Base-by-base conservation (phyloP, 2,888 invertebrate species). In the Epirrhoe tristata region DNA sequence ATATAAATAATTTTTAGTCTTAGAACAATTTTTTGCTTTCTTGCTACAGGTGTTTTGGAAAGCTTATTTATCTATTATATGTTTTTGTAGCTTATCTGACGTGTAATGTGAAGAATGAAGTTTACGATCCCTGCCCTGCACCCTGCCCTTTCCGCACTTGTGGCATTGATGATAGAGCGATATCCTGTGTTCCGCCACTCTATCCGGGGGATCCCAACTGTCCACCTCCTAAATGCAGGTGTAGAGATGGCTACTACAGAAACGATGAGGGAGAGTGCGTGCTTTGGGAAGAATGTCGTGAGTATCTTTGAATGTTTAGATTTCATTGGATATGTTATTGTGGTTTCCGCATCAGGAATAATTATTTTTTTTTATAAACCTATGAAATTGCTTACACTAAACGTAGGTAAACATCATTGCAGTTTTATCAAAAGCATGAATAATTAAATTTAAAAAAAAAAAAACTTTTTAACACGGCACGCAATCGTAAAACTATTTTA, bases 111-210 rank as follows among this genome's bases (percentile, higher is more conserved):
- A 66, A 69, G 7, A 77, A 82, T 17, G 80, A 83, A 69, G 64
- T 79, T 0, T 81, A 70, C 43, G 79, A 79, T n/a, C n/a, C 10
- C 0, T 83, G 82, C 58, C 75, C 75, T 0, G 32, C 65, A 0
- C 65, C 61, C 0, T 83, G 81, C 32, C 78, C 79, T 0, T 71
- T 71, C 0, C 71, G 71, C 10, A 70, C 74, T n/a, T 84, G 83
- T 8, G 77, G 75, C 0, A 67, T 77, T 14, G 62, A 78, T 32
- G 74, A 61, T 31, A 60, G 71, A 0, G 24, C 74, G 0, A 60
- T 77, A 10, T 61, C 62, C 4, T 83, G 83, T 48, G 59, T 68
- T 5, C 55, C 63, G 3, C 1, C 72, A 5, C 67, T 73, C 2
- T 16, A 56, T 17, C 64, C 59, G 31, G 78, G 78, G 8, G 66